Percentiles rank a stretch among this genome's conserved stretches.
phyloP scores from a whole-genome alignment of 2,113 vertebrate genomes.

The Meleagris gallopavo region DNA sequence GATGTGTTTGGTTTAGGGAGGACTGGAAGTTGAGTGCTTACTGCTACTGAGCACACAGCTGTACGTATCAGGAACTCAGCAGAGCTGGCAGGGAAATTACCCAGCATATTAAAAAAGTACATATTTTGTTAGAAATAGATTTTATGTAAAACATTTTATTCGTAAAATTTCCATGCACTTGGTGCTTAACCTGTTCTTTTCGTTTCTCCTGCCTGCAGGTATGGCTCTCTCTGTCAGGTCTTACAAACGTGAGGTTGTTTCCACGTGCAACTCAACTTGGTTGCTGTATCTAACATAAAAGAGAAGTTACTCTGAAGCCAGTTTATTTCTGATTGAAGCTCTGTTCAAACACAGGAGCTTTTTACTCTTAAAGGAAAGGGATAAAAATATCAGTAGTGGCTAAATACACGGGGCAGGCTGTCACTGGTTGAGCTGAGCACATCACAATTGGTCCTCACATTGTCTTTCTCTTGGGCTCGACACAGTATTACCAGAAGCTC shows the following conservation, averaged over 20 bases:
- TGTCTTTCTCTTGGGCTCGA: neutral
- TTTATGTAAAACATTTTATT: neutral
- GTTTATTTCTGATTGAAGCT: neutral
- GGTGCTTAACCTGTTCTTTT: neutral
- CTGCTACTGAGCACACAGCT: neutral
- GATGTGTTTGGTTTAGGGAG: neutral
- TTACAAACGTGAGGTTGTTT: neutral
- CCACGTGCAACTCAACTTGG: neutral
- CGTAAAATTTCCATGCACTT: neutral
- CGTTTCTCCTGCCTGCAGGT: neutral
- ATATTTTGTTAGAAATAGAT: neutral
- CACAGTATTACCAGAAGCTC: neutral
- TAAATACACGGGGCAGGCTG: neutral
- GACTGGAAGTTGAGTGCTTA: neutral
- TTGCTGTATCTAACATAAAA: accelerated
- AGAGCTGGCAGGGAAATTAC: neutral
- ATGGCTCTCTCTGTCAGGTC: neutral
- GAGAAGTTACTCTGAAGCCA: neutral
- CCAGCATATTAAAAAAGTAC: neutral
- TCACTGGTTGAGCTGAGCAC: neutral
- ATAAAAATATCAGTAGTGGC: accelerated
- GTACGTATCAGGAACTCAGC: neutral
- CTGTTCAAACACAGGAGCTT: accelerated
- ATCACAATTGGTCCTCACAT: neutral
- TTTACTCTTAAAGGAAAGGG: neutral